Conservation (phyloP, 2,797 vertebrate species). For the Falco novaeseelandiae region DNA sequence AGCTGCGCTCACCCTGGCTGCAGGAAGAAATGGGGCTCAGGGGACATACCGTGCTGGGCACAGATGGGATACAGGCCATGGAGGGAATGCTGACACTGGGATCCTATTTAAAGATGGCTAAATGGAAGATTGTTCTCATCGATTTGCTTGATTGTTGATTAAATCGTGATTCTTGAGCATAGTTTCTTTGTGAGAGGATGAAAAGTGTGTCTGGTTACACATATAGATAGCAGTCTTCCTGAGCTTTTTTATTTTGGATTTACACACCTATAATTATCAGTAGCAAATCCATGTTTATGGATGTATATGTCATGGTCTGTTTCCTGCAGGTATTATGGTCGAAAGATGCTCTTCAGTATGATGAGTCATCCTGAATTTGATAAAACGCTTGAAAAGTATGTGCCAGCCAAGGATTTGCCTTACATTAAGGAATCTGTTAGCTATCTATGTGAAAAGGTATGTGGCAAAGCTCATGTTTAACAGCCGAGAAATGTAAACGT, state of each 20-base stretch:
- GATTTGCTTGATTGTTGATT: neutral
- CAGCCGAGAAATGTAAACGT: neutral
- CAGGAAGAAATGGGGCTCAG: neutral
- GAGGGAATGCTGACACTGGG: neutral
- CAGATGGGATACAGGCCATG: fast-evolving
- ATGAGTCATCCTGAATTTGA: conserved; percentile 90
- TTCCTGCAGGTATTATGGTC: conserved; percentile 86
- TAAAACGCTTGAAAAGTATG: conserved; percentile 87
- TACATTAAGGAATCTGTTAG: conserved; percentile 85
- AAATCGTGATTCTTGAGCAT: neutral
- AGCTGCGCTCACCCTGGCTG: neutral
- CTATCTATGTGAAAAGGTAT: conserved; percentile 89
- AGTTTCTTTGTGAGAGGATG: neutral
- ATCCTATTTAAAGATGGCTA: neutral
- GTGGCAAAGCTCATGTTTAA: neutral
- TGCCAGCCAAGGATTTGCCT: conserved; percentile 87
- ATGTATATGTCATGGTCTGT: neutral
- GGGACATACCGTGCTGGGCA: neutral
- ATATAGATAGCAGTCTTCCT: neutral
- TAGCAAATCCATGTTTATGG: neutral
- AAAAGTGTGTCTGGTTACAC: neutral
- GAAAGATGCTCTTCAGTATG: conserved; percentile 89
- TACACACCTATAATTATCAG: fast-evolving
- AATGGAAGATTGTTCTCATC: neutral
- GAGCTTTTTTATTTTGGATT: neutral